Evolutionary conservation across 2,888 invertebrate genomes (phyloP).

Genomic region (Eupithecia abbreviata): DNA sequence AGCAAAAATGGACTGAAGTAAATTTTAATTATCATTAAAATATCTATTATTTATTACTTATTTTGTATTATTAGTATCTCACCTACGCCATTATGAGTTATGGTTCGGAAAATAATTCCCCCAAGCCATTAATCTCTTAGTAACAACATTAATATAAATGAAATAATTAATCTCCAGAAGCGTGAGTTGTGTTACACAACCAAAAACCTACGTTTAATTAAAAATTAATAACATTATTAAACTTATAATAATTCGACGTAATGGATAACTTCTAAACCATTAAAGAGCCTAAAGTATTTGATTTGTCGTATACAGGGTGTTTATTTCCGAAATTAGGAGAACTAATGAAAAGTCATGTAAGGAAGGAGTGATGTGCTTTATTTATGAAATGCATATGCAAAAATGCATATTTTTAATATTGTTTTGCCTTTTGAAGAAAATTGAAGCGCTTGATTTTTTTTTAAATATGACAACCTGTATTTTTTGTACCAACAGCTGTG

Average conservation of each 20-base stretch:
- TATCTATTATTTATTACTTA: not conserved
- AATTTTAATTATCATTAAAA: not conserved
- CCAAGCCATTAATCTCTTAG: conserved; percentile 26
- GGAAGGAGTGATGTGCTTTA: too few species aligned
- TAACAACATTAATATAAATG: conserved; percentile 31
- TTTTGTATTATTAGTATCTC: conserved; percentile 10
- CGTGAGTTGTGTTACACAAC: conserved; percentile 18
- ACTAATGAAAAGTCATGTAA: not conserved
- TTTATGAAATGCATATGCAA: too few species aligned
- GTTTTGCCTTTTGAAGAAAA: not conserved
- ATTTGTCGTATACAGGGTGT: not conserved
- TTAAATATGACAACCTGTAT: too few species aligned
- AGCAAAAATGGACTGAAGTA: too few species aligned
- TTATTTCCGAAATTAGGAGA: not conserved
- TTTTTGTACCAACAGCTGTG: too few species aligned
- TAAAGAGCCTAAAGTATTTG: not conserved
- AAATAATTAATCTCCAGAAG: conserved; percentile 28
- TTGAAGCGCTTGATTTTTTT: too few species aligned
- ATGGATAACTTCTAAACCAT: not conserved
- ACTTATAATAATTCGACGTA: not conserved
- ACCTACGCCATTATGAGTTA: conserved; percentile 14
- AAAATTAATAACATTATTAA: conserved; percentile 5
- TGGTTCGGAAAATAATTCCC: conserved; percentile 14
- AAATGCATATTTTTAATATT: not conserved
- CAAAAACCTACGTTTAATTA: conserved; percentile 16